Base-by-base conservation (phyloP, 2,113 vertebrate species). In the Scolopax mira region DNA sequence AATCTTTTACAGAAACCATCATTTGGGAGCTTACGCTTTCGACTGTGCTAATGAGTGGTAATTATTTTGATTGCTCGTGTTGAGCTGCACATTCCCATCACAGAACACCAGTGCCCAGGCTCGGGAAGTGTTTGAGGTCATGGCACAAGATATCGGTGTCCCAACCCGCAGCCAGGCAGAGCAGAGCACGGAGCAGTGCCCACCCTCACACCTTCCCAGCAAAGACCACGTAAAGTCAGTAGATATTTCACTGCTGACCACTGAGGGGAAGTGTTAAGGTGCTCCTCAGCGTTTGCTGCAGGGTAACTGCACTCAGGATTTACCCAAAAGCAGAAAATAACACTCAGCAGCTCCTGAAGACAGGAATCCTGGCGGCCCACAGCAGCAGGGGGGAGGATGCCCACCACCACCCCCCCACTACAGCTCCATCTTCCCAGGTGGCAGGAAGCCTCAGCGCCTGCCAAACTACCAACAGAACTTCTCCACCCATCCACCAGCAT, bases 101-200 rank as follows among this genome's bases (percentile, higher is more conserved):
- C 30, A 8, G 5, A 41, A 62, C 33, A 13, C 10, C 60, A 42
- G 33, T 31, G 58, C 4, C 25, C 41, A 37, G 80, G 61, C 48
- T 85, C 90, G 11, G 42, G 10, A 79, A 70, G 69, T 2, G 1
- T 30, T 39, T 24, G 6, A 91, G 54, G 49, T 8, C 41, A 55
- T 8, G 4, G 23, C 12, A 16, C 35, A 22, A 48, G n/a, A n/a
- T 1, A 22, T 30, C 71, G n/a, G 69, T 71, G 48, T 8, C 67
- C 62, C 16, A 14, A 60, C 18, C 3, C 0, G 0, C 58, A 0
- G 1, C 11, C 83, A 41, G 79, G 66, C 51, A 10, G 6, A 4
- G 66, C 21, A 5, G 52, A 55, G 41, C 3, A 1, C 3, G 61
- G 79, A 33, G 11, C 1, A 13, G 70, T 3, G 39, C 60, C 65